Conservation (phyloP, 2,797 vertebrate genomes). For the Siniperca scherzeri region DNA sequence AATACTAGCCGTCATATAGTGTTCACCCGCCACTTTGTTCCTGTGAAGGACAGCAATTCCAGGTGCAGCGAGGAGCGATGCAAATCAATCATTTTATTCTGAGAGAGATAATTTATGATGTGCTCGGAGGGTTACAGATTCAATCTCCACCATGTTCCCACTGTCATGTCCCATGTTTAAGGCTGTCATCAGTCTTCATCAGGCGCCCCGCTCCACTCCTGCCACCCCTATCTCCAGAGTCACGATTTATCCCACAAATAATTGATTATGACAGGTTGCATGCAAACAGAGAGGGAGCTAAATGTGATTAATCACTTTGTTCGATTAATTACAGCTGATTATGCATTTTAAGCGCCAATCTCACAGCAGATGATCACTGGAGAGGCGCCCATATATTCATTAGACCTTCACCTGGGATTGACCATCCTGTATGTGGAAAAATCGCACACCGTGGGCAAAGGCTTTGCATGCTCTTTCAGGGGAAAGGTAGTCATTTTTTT, state of each 20-base stretch:
- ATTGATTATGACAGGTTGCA: conserved; percentile 95
- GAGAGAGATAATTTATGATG: conserved; percentile 97
- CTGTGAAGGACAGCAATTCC: conserved; percentile 86
- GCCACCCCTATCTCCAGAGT: conserved; percentile 92
- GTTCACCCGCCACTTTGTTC: conserved; percentile 51
- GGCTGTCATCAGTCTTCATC: conserved; percentile 98
- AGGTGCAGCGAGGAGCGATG: conserved; percentile 87
- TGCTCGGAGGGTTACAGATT: conserved; percentile 93
- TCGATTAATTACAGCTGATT: conserved; percentile 86
- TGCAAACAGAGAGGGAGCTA: conserved; percentile 90
- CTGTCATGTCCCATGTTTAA: conserved; percentile 90
- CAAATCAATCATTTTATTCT: conserved; percentile 97
- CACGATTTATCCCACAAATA: conserved; percentile 92
- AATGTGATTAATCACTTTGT: conserved; percentile 93
- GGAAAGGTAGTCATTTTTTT: neutral
- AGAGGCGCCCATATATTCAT: conserved; percentile 59
- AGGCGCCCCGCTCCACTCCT: conserved; percentile 86
- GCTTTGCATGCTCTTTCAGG: conserved; percentile 7
- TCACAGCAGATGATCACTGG: conserved; percentile 68
- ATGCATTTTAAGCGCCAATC: conserved; percentile 79
- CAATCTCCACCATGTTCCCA: conserved; percentile 92
- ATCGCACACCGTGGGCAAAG: neutral
- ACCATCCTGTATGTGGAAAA: conserved; percentile 9
- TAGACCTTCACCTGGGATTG: conserved; percentile 59
- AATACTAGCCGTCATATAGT: conserved; percentile 17